phyloP scores from a whole-genome alignment of 2,113 vertebrate genomes.

The Petrocephalus microphthalmus region DNA sequence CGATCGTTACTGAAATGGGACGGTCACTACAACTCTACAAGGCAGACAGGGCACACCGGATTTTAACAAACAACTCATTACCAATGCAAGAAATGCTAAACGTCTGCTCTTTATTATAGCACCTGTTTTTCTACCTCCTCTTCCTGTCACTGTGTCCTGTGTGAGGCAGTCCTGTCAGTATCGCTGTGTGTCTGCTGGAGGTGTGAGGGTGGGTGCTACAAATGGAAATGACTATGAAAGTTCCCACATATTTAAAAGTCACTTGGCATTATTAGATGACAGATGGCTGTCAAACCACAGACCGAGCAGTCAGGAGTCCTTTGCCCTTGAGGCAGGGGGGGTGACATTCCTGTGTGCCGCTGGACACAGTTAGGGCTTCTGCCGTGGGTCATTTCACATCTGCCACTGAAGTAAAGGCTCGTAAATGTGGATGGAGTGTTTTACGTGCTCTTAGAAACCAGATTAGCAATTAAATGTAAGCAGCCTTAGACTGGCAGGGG shows the following conservation, averaged over 20 bases:
- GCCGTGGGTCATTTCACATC: constrained; percentile 15
- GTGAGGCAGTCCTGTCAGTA: background rate
- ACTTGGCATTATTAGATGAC: background rate
- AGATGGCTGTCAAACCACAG: background rate
- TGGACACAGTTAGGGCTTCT: background rate
- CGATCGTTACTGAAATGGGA: background rate
- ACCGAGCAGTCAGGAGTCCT: background rate
- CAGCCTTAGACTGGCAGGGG: background rate
- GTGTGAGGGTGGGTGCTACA: background rate
- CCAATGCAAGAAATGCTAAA: background rate
- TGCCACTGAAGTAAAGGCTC: constrained; percentile 14
- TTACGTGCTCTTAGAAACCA: constrained; percentile 13
- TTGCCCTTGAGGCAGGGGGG: background rate
- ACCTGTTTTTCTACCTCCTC: background rate
- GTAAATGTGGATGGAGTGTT: constrained; percentile 21
- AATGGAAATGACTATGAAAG: background rate
- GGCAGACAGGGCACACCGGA: background rate
- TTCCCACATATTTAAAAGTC: background rate
- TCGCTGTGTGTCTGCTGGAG: background rate
- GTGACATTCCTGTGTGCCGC: background rate
- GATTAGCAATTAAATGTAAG: background rate
- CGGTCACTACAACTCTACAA: background rate
- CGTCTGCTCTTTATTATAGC: background rate
- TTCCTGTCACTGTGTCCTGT: no score
- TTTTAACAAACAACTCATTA: background rate